Evolutionary conservation across 2,113 vertebrate species (phyloP), one percentile per base, ranked within the genome.

Genomic region (Formicarius rufipectus): DNA sequence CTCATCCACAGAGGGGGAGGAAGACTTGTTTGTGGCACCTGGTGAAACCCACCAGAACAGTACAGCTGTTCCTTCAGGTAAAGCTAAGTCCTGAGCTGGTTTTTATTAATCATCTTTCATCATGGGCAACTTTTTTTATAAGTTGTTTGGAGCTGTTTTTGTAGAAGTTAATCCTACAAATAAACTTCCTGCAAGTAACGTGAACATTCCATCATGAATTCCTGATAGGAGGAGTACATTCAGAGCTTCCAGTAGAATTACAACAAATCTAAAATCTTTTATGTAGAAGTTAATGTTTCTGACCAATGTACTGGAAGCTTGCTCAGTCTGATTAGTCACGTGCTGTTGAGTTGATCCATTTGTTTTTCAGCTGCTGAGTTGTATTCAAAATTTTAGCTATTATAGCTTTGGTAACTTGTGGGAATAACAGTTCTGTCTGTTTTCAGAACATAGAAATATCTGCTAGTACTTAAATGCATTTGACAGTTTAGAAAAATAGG

Each of bases 1-100:
- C 59, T 99, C 99, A 12, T 99, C 99, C 44, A 99, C 99, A 4
- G 99, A 99, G 96, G 99, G 98, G 55, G 99, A 99, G 62, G 99
- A 99, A 87, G 99, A 99, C 94, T 98, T 99, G 64, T 99, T 99
- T 78, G 99, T 99, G 68, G 98, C 99, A 3, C 75, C 98, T 49
- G 94, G 98, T 97, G 98, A 99, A 98, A 99, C 98, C 97, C 99
- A 99, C 95, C 98, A 98, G 95, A 98, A 98, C 98, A 99, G 96
- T 96, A 95, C 99, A 82, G 68, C 98, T 95, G 98, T 98, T 96
- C 98, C 99, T 97, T 97, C 99, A 99, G 99, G 99, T 99, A 98
- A 97, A 79, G 49, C 20, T 47, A 6, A 69, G 40, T 58, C 25
- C 25, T 58, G 64, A 74, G 35, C 3, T 84, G 12, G 8, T 93